Percentiles rank a stretch among this genome's conserved stretches.
Conservation (phyloP, 2,797 vertebrate genomes). For the Enteromius afrohamiltoni region DNA sequence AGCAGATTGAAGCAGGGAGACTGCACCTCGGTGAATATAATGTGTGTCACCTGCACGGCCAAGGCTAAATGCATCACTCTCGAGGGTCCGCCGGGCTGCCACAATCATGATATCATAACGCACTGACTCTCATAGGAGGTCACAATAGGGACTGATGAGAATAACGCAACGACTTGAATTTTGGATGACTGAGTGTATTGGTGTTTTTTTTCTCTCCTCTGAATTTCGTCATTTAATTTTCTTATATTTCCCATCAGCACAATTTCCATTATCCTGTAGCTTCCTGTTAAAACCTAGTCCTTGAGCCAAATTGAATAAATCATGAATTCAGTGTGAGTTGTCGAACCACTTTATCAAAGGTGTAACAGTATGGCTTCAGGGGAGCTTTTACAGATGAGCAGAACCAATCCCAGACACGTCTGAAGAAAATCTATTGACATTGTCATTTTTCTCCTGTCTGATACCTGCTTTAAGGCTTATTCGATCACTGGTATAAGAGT, state of each 20-base stretch:
- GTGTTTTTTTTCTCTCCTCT: not conserved
- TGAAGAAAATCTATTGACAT: not conserved
- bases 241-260: not conserved
- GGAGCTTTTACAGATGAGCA: constrained; percentile 36
- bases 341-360: constrained; percentile 10
- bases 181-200: constrained; percentile 22
- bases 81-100: not conserved
- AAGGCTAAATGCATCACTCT: constrained; percentile 28
- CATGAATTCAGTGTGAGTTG: constrained; percentile 20
- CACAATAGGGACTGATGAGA: constrained; percentile 24
- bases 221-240: not conserved
- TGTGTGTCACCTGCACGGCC: constrained; percentile 29
- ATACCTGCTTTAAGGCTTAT: not conserved
- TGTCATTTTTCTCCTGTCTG: not conserved
- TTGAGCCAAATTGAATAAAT: constrained; percentile 37
- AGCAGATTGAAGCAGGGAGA: constrained; percentile 42
- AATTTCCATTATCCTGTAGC: not conserved
- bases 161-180: constrained; percentile 1
- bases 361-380: constrained; percentile 37
- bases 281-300: not conserved
- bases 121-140: constrained; percentile 3
- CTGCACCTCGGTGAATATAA: constrained; percentile 36
- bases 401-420: not conserved
- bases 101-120: constrained; percentile 31
- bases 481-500: not conserved